Base-by-base conservation (phyloP, 2,113 vertebrate genomes). In the Falco punctatus region DNA sequence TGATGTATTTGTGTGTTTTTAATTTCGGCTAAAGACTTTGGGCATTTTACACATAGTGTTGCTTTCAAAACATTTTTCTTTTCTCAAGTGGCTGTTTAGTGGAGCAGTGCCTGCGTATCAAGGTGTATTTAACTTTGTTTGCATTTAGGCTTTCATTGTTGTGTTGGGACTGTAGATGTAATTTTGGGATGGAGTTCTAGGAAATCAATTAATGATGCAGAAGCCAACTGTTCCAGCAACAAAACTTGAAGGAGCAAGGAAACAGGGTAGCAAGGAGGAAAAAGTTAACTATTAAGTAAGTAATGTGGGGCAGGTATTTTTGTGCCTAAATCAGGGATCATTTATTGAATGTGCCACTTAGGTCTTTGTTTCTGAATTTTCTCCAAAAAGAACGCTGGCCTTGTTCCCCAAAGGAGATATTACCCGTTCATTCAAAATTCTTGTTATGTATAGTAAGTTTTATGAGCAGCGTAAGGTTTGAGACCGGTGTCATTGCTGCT, bases 141-240 rank as follows among this genome's bases (percentile, higher is more conserved):
- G 94, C 81, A 46, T 93, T 94, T 64, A 27, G 33, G 73, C 69
- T 95, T 96, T 97, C 94, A 77, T 54, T 93, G 79, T 87, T 90
- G 15, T 83, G 61, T 81, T 92, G 94, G 88, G 48, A 91, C 64
- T 81, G 73, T 81, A 82, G 74, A 66, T 12, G 55, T 94, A 67
- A 78, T 94, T 96, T 96, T 93, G 92, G 90, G 91, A 95, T 48
- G 69, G 59, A 96, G 92, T 91, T 59, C 89, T 96, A 93, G 77
- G 94, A 95, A 96, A 90, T 96, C 91, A 88, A 48, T 96, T 95
- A 97, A 92, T 84, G 92, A 92, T 96, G 89, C 79, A 71, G 90
- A 94, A 92, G 87, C 92, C 73, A 92, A 74, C 88, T 90, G 83
- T 75, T 95, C 84, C 62, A 61, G 92, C 66, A 51, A 30, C 77